Percentiles rank a stretch among this genome's conserved stretches.
These are phyloP conservation scores for Trileptium ribeirensis DNA, from an alignment of 2,888 invertebrate genomes.

Conservation along the genomic window DNA sequence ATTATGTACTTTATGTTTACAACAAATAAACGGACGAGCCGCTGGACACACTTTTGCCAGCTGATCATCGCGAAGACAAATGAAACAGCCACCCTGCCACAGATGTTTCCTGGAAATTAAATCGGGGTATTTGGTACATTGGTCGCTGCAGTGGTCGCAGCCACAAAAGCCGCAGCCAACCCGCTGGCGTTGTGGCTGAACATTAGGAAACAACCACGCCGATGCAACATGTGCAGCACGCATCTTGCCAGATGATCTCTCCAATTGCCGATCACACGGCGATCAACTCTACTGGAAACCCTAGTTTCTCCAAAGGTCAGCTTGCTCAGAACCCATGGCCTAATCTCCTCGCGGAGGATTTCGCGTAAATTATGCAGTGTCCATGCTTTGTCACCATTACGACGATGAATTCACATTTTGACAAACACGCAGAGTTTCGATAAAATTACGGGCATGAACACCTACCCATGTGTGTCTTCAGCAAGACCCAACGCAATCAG, in stretches of 20 bases:
- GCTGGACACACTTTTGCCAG: background rate
- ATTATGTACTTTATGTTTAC: constrained; percentile 1
- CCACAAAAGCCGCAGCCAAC: background rate
- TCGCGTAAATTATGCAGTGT: no score
- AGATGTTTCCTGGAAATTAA: background rate
- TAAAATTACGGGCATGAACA: background rate
- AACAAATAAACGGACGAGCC: background rate
- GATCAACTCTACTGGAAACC: no score
- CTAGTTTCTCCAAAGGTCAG: no score
- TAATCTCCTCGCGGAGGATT: no score
- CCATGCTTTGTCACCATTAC: no score
- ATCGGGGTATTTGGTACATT: background rate
- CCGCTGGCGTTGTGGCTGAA: background rate
- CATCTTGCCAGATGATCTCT: no score
- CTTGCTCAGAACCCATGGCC: no score
- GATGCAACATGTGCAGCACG: background rate
- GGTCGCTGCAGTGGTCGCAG: background rate
- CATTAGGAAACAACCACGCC: background rate
- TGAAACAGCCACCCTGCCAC: background rate
- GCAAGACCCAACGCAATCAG: no score
- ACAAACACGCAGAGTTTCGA: no score
- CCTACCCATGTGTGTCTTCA: background rate
- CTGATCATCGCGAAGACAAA: background rate
- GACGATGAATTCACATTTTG: no score
- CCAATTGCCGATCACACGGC: no score